These are phyloP conservation scores for Platysteira castanea DNA, from an alignment of 2,113 vertebrate species.

Conservation along the genomic window DNA sequence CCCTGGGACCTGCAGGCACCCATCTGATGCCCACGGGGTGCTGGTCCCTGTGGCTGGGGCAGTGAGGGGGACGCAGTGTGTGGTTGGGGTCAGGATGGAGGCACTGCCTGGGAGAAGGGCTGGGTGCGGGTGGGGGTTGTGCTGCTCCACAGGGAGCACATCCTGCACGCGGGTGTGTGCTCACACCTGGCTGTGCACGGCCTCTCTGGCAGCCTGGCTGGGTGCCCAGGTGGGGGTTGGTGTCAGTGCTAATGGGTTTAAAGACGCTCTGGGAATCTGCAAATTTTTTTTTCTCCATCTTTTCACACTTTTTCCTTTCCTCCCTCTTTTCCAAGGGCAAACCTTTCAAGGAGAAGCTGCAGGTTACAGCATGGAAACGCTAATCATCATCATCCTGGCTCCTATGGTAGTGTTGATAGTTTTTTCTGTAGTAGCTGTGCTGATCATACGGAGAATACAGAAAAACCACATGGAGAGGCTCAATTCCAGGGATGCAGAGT, in stretches of 20 bases:
- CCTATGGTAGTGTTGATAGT: slow-evolving; percentile 84
- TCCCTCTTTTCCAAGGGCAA: slow-evolving; percentile 65
- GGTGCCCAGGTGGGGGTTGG: background rate
- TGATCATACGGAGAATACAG: slow-evolving; percentile 87
- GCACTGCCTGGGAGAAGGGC: background rate
- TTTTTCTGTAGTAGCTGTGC: slow-evolving; percentile 81
- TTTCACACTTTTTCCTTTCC: background rate
- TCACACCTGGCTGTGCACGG: rapidly evolving
- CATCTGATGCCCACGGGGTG: rapidly evolving
- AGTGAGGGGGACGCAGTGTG: rapidly evolving
- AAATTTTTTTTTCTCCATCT: background rate
- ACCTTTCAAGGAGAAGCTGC: slow-evolving; percentile 67
- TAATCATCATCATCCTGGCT: slow-evolving; percentile 82
- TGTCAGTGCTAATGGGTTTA: background rate
- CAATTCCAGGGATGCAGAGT: slow-evolving; percentile 89
- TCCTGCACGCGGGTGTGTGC: background rate
- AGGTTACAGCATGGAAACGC: slow-evolving; percentile 83
- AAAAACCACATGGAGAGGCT: slow-evolving; percentile 90
- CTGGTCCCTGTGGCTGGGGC: background rate
- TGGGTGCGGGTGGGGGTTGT: background rate
- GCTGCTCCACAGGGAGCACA: background rate
- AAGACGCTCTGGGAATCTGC: background rate
- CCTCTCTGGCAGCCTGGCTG: background rate
- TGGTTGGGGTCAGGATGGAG: rapidly evolving
- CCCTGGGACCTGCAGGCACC: too few species aligned